These are phyloP conservation scores for Leptodactylus fuscus DNA, from an alignment of 2,113 vertebrate species.

Conservation along the genomic window DNA sequence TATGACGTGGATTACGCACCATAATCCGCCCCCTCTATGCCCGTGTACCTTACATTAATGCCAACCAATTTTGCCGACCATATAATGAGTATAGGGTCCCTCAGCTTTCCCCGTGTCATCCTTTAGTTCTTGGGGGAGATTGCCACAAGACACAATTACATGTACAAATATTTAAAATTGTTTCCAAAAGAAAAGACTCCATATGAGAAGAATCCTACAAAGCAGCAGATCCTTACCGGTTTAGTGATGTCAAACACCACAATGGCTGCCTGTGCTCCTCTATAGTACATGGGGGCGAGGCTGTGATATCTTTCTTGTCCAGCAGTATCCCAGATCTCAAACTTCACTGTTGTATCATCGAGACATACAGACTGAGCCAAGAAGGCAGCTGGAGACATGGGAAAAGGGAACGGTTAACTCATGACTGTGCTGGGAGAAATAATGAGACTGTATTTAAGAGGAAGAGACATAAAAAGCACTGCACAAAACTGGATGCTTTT, in stretches of 20 bases:
- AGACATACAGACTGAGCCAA: constrained; percentile 85
- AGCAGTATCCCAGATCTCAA: constrained; percentile 87
- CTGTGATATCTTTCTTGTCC: constrained; percentile 86
- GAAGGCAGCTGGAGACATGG: constrained; percentile 75
- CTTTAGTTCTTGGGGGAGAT: too few relatives aligned
- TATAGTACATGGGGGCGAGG: constrained; percentile 85
- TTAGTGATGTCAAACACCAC: constrained; percentile 86
- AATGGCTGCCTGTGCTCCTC: constrained; percentile 84
- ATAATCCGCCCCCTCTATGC: too few relatives aligned
- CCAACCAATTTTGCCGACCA: too few relatives aligned
- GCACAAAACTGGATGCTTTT: not conserved
- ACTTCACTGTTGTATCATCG: constrained; percentile 85
- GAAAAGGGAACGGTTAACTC: not conserved
- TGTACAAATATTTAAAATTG: too few relatives aligned
- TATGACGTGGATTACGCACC: too few relatives aligned
- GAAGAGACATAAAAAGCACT: not conserved
- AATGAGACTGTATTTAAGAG: too few relatives aligned
- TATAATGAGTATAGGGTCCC: too few relatives aligned
- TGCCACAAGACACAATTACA: too few relatives aligned
- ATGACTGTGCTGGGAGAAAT: not conserved
- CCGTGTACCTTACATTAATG: too few relatives aligned
- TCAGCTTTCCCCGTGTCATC: too few relatives aligned
- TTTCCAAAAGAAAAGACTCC: too few relatives aligned
- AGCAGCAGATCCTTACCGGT: constrained; percentile 70
- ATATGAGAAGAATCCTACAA: too few relatives aligned